phyloP scores from a whole-genome alignment of 1,140 invertebrate species.

The Drosophila kohkoa region DNA sequence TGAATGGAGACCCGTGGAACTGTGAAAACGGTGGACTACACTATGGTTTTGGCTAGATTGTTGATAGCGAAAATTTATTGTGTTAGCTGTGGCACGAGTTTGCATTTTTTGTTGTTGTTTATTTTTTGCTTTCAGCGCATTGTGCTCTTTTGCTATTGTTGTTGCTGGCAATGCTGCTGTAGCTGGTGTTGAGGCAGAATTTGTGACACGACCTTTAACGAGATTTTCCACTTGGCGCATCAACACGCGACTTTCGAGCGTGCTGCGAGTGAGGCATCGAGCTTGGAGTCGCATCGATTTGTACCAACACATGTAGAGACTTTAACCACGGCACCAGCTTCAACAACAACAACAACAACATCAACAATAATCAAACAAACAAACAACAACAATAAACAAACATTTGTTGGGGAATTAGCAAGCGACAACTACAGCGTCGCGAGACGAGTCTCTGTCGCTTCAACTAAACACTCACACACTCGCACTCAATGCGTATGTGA shows the following conservation, averaged over 20 bases:
- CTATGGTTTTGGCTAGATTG: slow-evolving; percentile 41
- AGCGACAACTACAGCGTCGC: slow-evolving; percentile 52
- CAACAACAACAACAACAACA: slow-evolving; percentile 1
- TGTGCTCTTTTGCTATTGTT: slow-evolving; percentile 37
- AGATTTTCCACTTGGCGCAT: slow-evolving; percentile 77
- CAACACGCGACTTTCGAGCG: slow-evolving; percentile 77
- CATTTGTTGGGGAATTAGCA: slow-evolving; percentile 77
- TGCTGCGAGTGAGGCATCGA: slow-evolving; percentile 28
- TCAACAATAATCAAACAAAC: background rate
- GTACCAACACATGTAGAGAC: slow-evolving; percentile 71
- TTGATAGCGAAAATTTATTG: slow-evolving; percentile 76
- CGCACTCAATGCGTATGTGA: background rate
- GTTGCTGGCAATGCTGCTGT: slow-evolving; percentile 22
- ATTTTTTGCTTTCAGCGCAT: slow-evolving; percentile 51
- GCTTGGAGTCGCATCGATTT: slow-evolving; percentile 59
- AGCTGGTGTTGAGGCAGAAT: slow-evolving; percentile 56
- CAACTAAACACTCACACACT: slow-evolving; percentile 15
- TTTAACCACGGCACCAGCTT: slow-evolving; percentile 47
- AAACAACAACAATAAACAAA: slow-evolving; percentile 53
- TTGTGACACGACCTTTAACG: slow-evolving; percentile 80
- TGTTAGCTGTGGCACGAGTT: slow-evolving; percentile 71
- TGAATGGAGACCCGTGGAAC: background rate
- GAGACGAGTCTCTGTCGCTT: slow-evolving; percentile 30
- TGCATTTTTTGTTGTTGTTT: slow-evolving; percentile 38
- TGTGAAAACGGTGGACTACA: background rate